Conservation (phyloP, 2,888 invertebrate species). For the Heteropelma amictum region DNA sequence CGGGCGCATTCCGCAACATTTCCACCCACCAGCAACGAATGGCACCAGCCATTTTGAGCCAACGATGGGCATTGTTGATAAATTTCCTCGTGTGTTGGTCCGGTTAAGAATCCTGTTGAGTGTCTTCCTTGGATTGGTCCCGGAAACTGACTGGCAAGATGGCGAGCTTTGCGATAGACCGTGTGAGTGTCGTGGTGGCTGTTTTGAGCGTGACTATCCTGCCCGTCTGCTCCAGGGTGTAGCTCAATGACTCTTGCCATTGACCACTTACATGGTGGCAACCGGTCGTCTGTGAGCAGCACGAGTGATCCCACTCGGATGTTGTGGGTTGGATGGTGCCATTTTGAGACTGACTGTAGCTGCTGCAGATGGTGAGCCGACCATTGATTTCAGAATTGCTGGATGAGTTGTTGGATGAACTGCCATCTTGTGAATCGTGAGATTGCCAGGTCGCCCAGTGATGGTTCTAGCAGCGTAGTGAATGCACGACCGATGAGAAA, state of each 20-base stretch:
- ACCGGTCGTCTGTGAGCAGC: slow-evolving; percentile 31
- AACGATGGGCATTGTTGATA: too few species aligned
- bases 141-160: too few species aligned
- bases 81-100: too few species aligned
- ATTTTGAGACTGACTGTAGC: slow-evolving; percentile 16
- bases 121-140: too few species aligned
- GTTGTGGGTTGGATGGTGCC: slow-evolving; percentile 3
- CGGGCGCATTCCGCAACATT: too few species aligned
- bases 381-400: slow-evolving; percentile 21
- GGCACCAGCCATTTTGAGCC: too few species aligned
- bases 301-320: slow-evolving; percentile 29
- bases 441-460: neutral
- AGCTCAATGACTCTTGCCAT: neutral
- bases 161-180: slow-evolving; percentile 17
- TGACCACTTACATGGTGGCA: slow-evolving; percentile 30
- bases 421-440: neutral
- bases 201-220: slow-evolving; percentile 32
- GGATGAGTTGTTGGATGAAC: neutral
- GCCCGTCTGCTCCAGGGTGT: slow-evolving; percentile 6
- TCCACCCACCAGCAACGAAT: too few species aligned
- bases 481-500: slow-evolving; percentile 18
- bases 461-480: neutral
- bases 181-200: neutral
- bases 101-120: too few species aligned
- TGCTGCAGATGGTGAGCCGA: neutral